Base-by-base conservation (phyloP, 2,113 vertebrate genomes). In the Uria lomvia region DNA sequence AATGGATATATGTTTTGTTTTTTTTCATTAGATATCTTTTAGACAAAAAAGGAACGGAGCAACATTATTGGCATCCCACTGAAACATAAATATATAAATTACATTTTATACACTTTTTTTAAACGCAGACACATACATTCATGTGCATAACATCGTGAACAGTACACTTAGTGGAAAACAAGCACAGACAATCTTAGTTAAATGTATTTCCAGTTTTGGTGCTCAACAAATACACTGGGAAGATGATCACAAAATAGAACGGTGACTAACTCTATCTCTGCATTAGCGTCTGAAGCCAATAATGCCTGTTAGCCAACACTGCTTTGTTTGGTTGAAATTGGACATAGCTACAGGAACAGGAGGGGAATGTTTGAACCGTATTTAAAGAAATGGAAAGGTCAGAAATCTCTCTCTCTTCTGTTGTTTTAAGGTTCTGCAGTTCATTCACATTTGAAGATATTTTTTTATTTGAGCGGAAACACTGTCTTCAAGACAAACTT, bases 11-110 rank as follows among this genome's bases (percentile, higher is more conserved):
- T 68, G 95, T 82, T 15, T 12, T 94, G 42, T 76, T 82, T 94
- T 32, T 32, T 65, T 95, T 97, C 95, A 86, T 81, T 96, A 94
- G 95, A 76, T 94, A 71, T 85, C 52, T 97, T 96, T 96, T 62
- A 95, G 89, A 96, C 90, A 94, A 84, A 93, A 86, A 86, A 90
- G 62, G 75, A 92, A 94, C 66, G 38, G 94, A 97, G 96, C 95
- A 92, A 97, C 75, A 94, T 96, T 81, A 96, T 87, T 91, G 71
- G 93, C 88, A 95, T 96, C 94, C 96, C 96, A 95, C 85, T 47
- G 94, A 96, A 96, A 97, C 96, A 97, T 96, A 98, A 97, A 97
- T 95, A 97, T 96, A 97, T 94, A 96, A 97, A 97, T 96, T 96
- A 97, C 95, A 96, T 83, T 97, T 97, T 96, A 93, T 96, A 97